Conservation (phyloP, 23 tunicate genomes). For the Halocynthia roretzi region DNA sequence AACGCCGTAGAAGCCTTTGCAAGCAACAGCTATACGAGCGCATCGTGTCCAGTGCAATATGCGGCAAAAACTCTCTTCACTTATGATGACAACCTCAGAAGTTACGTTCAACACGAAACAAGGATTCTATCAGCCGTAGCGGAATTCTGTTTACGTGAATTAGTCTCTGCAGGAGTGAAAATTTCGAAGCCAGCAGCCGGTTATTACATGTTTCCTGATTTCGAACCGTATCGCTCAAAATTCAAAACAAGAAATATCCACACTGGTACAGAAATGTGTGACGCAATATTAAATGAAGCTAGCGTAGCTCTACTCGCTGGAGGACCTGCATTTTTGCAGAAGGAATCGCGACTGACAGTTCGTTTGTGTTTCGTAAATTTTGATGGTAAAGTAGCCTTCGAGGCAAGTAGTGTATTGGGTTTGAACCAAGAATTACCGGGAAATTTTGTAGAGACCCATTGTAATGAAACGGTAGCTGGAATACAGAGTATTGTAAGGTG, state of each 20-base stretch:
- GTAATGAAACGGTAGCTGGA: constrained; percentile 17
- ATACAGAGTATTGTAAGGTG: constrained; percentile 9
- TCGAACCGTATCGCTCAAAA: constrained; percentile 45
- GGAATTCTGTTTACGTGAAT: constrained; percentile 35
- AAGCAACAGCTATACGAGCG: constrained; percentile 68
- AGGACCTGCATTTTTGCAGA: constrained; percentile 81
- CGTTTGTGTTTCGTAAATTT: constrained; percentile 89
- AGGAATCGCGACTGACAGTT: constrained; percentile 46
- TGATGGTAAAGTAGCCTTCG: constrained; percentile 63
- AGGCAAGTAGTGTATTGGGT: constrained; percentile 56
- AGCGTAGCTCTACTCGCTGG: constrained; percentile 90
- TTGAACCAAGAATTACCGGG: constrained; percentile 39
- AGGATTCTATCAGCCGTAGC: constrained; percentile 68
- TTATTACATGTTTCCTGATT: constrained; percentile 93
- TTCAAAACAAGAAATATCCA: constrained; percentile 36
- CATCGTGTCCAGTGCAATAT: constrained; percentile 67
- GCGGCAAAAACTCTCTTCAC: constrained; percentile 46
- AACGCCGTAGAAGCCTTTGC: constrained; percentile 55
- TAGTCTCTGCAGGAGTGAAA: constrained; percentile 47
- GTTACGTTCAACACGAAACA: constrained; percentile 55
- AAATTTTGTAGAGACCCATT: constrained; percentile 35
- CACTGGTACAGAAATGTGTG: constrained; percentile 81
- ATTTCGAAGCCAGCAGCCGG: constrained; percentile 57
- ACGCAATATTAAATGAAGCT: constrained; percentile 54
- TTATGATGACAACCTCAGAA: constrained; percentile 31